These are phyloP conservation scores for Lasioglossum figueresi DNA, from an alignment of 2,888 invertebrate genomes.

Conservation along the genomic window DNA sequence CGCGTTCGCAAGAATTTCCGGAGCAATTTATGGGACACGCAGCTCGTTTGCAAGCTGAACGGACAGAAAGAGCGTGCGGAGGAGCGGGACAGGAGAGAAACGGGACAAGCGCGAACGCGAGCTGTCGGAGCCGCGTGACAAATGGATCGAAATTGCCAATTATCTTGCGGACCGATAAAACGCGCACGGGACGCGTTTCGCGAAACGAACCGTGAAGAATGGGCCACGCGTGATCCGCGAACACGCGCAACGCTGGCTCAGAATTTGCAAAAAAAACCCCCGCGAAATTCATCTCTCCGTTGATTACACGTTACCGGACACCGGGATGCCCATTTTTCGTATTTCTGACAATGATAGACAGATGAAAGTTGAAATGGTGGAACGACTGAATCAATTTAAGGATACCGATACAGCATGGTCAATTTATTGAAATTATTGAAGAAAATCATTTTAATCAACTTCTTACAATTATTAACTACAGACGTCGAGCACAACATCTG, in stretches of 20 bases:
- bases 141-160: conserved; percentile 57
- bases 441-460: too few species aligned
- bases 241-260: background rate
- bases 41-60: conserved; percentile 27
- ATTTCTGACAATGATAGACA: background rate
- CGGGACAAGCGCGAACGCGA: conserved; percentile 14
- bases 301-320: background rate
- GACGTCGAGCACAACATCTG: background rate
- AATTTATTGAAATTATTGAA: too few species aligned
- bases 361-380: background rate
- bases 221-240: conserved; percentile 4
- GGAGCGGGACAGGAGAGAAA: background rate
- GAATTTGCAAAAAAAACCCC: background rate
- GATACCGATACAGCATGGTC: background rate
- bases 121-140: conserved; percentile 35
- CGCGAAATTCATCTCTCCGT: background rate
- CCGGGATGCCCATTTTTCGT: background rate
- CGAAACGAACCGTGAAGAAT: conserved; percentile 34
- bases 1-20: conserved; percentile 16
- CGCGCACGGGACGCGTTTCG: background rate
- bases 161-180: conserved; percentile 42
- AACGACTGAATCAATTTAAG: background rate
- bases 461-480: too few species aligned
- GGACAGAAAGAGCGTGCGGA: background rate
- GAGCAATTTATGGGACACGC: conserved; percentile 31